Evolutionary conservation across 2,113 vertebrate genomes (phyloP).

Genomic region (Taurulus bubalis): DNA sequence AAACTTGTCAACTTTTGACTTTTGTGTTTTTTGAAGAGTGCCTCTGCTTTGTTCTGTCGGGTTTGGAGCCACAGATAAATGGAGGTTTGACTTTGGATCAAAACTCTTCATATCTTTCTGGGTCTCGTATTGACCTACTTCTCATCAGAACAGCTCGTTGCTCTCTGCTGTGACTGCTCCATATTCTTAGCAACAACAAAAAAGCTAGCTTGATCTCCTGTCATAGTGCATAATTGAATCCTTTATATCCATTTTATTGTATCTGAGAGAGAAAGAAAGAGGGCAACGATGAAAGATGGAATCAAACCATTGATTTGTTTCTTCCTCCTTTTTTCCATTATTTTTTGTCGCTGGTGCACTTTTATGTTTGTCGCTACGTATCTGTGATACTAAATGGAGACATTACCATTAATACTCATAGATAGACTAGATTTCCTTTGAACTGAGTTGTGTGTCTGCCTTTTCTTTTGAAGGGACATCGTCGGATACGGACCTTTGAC

Average conservation of each 20-base stretch:
- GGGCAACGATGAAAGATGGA: neutral
- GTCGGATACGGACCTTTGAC: no score
- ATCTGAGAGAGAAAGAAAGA: conserved; percentile 11
- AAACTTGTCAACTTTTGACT: conserved; percentile 25
- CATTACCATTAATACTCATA: neutral
- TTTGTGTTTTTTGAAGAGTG: conserved; percentile 18
- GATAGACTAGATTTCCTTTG: neutral
- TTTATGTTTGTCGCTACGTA: neutral
- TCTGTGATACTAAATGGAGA: neutral
- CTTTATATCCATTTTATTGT: conserved; percentile 29
- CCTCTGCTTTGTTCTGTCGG: conserved; percentile 2
- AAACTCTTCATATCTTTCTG: conserved; percentile 41
- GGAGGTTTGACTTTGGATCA: conserved; percentile 43
- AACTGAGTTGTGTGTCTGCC: neutral
- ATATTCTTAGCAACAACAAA: conserved; percentile 60
- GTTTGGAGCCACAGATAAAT: conserved; percentile 22
- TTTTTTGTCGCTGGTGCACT: neutral
- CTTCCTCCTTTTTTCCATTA: neutral
- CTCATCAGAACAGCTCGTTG: conserved; percentile 37
- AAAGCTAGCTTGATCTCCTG: conserved; percentile 50
- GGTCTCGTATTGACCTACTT: conserved; percentile 61
- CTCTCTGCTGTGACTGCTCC: conserved; percentile 36
- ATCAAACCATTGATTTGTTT: conserved; percentile 18
- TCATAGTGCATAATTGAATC: conserved; percentile 27
- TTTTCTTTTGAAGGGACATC: neutral